Conservation (phyloP, 1,140 invertebrate genomes). For the Drosophila aff. region DNA sequence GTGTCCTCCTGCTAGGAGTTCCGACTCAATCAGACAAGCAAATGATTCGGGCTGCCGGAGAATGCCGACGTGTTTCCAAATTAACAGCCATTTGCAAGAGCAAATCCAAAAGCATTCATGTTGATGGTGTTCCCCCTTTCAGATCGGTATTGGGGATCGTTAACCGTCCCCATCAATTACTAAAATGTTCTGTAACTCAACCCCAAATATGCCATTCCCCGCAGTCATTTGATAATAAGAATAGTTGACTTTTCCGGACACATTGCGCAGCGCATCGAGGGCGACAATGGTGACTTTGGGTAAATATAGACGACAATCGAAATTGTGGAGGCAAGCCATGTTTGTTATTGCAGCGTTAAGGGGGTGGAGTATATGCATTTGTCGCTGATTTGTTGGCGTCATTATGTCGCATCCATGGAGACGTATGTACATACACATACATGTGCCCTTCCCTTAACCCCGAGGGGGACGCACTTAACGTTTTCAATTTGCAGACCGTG, state of each 20-base stretch:
- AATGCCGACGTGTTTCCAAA: conserved; percentile 27
- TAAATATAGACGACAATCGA: conserved; percentile 66
- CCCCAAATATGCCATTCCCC: not conserved
- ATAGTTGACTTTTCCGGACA: conserved; percentile 11
- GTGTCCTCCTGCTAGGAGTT: conserved; percentile 42
- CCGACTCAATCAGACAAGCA: conserved; percentile 46
- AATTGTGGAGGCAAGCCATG: conserved; percentile 70
- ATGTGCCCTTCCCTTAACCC: conserved; percentile 14
- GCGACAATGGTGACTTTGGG: conserved; percentile 56
- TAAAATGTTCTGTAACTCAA: conserved; percentile 17
- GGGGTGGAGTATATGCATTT: conserved; percentile 48
- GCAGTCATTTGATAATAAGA: conserved; percentile 14
- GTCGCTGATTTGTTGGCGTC: conserved; percentile 78
- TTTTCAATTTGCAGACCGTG: conserved; percentile 67
- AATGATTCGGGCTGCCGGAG: conserved; percentile 32
- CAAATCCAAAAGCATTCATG: conserved; percentile 20
- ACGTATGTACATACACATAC: not conserved
- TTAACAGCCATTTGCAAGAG: conserved; percentile 45
- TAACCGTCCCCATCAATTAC: conserved; percentile 30
- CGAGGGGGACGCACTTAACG: conserved; percentile 59
- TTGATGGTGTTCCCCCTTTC: conserved; percentile 24
- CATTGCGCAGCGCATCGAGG: conserved; percentile 31
- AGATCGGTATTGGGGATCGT: conserved; percentile 8
- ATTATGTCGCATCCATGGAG: conserved; percentile 57
- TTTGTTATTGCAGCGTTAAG: conserved; percentile 62